Evolutionary conservation across 2,888 invertebrate species (phyloP), one percentile per base, ranked within the genome.

Genomic region (Vesta saturnalis): DNA sequence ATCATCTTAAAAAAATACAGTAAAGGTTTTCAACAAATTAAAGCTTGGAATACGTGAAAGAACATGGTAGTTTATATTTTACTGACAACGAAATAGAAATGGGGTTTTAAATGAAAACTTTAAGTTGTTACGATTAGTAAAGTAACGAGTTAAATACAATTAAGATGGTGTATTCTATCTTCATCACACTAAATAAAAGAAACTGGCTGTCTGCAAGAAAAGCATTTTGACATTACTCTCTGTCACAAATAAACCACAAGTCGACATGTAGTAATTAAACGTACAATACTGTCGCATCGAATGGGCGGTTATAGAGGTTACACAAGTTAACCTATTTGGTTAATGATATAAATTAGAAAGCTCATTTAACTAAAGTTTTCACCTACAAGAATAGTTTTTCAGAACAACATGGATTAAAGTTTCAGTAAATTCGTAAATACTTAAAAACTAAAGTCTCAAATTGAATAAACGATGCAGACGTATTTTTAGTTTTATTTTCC

Each of bases 401-500:
- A 8, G 23, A 23, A 60, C 67, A 57, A 21, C 63, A 47, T 57
- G 57, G 60, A 66, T 57, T 49, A 67, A 62, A 62, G 59, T 52
- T 46, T 49, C 18, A 46, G 23, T 64, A 68, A 64, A 61, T 68
- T 64, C 58, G 57, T 58, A 35, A n/a, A 56, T 67, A 47, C 59
- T 65, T 52, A 58, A 62, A 69, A 69, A 64, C 57, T 49, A 60
- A 65, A 16, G 59, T 14, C 23, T 49, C 47, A 69, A 64, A 69
- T 69, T 69, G 65, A 73, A 74, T 74, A 73, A 73, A 69, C 69
- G 66, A 70, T 64, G 71, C 71, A 74, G 75, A 75, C 73, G 73
- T 72, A 73, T 74, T 74, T 64, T 74, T 64, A 65, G 73, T 74
- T 75, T 73, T 71, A 77, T 77, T 77, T 78, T 74, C 73, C 75